Evolutionary conservation across 2,113 vertebrate species (phyloP), one percentile per base, ranked within the genome.

Genomic region (Tupaia tana): DNA sequence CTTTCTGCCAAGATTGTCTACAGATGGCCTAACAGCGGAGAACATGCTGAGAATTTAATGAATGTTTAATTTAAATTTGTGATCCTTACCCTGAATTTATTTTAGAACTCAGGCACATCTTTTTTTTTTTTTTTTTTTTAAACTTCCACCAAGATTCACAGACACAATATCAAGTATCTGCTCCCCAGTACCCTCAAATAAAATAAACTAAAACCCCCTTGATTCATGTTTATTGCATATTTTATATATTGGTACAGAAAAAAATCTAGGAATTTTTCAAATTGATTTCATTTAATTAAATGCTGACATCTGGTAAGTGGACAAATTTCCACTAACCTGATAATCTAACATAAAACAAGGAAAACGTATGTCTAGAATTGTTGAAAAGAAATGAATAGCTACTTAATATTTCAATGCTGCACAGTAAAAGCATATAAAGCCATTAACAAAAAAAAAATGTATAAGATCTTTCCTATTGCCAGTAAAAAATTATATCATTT

Each of bases 1-100:
- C 75, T 71, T 74, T 91, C 67, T 43, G 29, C 56, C 81, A 84
- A 92, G 59, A 89, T 3, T 25, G 64, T 86, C 64, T 96, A 78
- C 86, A 95, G 80, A 84, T 81, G 93, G 87, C n/a, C 90, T 67
- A 66, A 77, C 54, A 87, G 81, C 58, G 78, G 90, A 94, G 79
- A 90, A n/a, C 88, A 79, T 43, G 77, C 90, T 88, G 73, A 84
- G 54, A 77, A 91, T 90, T 89, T 94, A 87, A 93, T 92, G 34
- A 86, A 95, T 73, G 81, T 43, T 79, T 90, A n/a, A 85, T 90
- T 86, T 94, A 91, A 91, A 61, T 63, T 58, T 91, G 63, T 61
- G 27, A 89, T 80, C 71, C 61, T 91, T 84, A 83, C 59, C 52
- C 27, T 54, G 56, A 63, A 59, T 95, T 95, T 91, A 96, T 71